Evolutionary conservation across 2,113 vertebrate genomes (phyloP).

Genomic region (Ahaetulla prasina): DNA sequence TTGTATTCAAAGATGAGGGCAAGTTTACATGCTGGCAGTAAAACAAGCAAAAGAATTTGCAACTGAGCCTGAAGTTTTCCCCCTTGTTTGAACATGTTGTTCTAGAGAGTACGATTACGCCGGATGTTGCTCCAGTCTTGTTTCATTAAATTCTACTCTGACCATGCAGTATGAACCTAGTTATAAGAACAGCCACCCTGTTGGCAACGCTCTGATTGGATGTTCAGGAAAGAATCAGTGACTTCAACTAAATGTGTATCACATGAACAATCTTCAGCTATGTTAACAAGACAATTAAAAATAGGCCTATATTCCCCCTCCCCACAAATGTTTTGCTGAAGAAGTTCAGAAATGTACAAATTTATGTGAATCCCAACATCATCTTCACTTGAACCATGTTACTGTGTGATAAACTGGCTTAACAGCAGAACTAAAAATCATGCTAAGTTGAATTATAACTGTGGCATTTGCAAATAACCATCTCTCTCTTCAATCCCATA

Average conservation of each 20-base stretch:
- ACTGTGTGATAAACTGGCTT: neutral
- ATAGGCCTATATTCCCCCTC: conserved; percentile 35
- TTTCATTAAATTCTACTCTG: conserved; percentile 48
- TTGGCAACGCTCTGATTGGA: conserved; percentile 58
- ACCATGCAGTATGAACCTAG: conserved; percentile 69
- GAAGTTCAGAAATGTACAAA: neutral
- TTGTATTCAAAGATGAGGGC: conserved; percentile 46
- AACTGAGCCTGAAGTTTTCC: conserved; percentile 14
- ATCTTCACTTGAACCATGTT: neutral
- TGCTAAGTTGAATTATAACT: neutral
- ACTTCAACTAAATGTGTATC: conserved; percentile 58
- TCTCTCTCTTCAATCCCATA: neutral
- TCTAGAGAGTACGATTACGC: conserved; percentile 29
- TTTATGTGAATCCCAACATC: neutral
- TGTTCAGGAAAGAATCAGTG: conserved; percentile 65
- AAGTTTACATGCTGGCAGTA: conserved; percentile 56
- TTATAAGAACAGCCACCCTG: conserved; percentile 52
- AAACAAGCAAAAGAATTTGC: neutral
- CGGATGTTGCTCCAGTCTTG: conserved; percentile 42
- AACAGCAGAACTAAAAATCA: neutral
- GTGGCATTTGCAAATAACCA: neutral
- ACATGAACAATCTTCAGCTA: conserved; percentile 43
- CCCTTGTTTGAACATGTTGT: conserved; percentile 49
- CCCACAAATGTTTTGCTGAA: neutral
- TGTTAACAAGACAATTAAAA: conserved; percentile 52